Conservation (phyloP, 2,888 invertebrate genomes). For the Metacarcinus magister region DNA sequence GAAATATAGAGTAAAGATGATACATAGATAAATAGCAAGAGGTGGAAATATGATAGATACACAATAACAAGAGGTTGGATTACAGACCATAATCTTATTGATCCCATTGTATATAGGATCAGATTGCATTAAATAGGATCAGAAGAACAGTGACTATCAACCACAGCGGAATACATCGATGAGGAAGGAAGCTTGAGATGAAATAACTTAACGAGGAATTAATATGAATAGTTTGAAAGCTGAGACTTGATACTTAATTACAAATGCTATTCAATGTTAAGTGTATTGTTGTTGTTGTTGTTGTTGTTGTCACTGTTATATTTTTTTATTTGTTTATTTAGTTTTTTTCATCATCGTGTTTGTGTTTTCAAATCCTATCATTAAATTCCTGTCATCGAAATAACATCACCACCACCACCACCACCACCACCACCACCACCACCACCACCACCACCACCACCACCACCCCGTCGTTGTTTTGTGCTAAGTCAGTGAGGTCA, state of each 20-base stretch:
- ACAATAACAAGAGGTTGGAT: no score
- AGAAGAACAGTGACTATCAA: neutral
- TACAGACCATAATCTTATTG: no score
- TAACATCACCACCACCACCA: neutral
- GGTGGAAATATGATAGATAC: no score
- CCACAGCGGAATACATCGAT: neutral
- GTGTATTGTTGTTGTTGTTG: neutral
- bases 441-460: neutral
- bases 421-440: neutral
- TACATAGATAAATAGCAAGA: no score
- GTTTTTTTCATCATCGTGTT: neutral
- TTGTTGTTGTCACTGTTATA: neutral
- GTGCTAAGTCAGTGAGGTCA: slow-evolving; percentile 23
- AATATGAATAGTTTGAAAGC: neutral
- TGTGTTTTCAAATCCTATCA: neutral
- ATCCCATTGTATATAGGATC: no score
- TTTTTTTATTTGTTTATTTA: neutral
- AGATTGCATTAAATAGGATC: neutral
- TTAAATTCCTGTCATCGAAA: neutral
- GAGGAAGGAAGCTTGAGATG: neutral
- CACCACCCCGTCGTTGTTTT: neutral
- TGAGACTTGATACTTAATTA: neutral
- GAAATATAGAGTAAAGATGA: no score
- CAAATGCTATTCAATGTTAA: neutral
- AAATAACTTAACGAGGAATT: no score